Evolutionary conservation across 2,888 invertebrate species (phyloP).

Genomic region (Tetropium fuscum): DNA sequence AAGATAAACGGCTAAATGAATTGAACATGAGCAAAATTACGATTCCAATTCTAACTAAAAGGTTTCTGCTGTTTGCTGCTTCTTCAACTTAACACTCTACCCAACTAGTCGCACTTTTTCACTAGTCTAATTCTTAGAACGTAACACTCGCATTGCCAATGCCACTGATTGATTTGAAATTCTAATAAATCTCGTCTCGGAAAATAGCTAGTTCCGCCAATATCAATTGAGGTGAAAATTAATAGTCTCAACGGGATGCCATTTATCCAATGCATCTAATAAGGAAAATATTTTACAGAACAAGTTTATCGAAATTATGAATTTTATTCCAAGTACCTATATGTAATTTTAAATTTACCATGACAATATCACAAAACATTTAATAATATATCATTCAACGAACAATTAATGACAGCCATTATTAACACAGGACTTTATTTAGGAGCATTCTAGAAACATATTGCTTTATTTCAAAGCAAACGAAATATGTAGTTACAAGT

Average conservation of each 20-base stretch:
- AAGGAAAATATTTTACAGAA: no score
- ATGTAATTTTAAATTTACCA: no score
- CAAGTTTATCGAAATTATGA: no score
- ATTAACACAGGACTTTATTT: no score
- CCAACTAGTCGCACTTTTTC: conserved; percentile 8
- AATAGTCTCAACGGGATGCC: background rate
- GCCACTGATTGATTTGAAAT: conserved; percentile 16
- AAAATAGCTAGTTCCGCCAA: no score
- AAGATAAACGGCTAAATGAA: conserved; percentile 65
- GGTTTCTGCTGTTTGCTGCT: conserved; percentile 64
- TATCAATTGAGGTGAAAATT: background rate
- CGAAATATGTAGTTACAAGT: conserved; percentile 10
- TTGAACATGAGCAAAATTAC: conserved; percentile 65
- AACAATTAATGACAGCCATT: no score
- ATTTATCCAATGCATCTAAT: no score
- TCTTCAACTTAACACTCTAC: conserved; percentile 46
- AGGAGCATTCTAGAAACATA: no score
- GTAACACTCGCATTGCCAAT: background rate
- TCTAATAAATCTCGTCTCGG: conserved; percentile 4
- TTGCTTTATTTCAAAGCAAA: no score
- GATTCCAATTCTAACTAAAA: conserved; percentile 64
- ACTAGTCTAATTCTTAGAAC: conserved; percentile 15
- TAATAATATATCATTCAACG: no score
- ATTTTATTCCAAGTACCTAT: no score
- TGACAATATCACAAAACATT: no score